Percentiles rank a stretch among this genome's conserved stretches.
Evolutionary conservation across 2,888 invertebrate genomes (phyloP).

Genomic region (Pilophorus perplexus): DNA sequence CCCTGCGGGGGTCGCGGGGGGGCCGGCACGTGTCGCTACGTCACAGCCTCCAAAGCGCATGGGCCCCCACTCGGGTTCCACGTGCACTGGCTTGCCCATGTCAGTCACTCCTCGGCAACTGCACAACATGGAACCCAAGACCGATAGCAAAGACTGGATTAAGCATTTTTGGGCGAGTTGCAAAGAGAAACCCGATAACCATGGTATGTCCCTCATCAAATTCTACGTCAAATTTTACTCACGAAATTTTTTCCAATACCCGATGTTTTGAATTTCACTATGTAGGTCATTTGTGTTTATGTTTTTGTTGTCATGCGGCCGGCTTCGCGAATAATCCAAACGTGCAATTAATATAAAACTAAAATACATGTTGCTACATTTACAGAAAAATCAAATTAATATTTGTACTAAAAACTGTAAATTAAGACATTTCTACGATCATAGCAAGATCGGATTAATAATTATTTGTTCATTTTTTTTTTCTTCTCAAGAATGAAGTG

Average conservation of each 20-base stretch:
- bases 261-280: slow-evolving; percentile 5
- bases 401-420: too few species aligned
- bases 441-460: too few species aligned
- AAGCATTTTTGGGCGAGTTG: slow-evolving; percentile 53
- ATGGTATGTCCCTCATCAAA: too few species aligned
- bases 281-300: slow-evolving; percentile 33
- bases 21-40: slow-evolving; percentile 42
- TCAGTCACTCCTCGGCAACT: slow-evolving; percentile 40
- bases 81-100: slow-evolving; percentile 42
- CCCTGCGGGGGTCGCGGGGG: slow-evolving; percentile 33
- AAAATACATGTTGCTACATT: too few species aligned
- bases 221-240: background rate
- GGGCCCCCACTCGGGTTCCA: slow-evolving; percentile 45
- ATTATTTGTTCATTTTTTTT: too few species aligned
- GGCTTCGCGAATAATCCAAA: too few species aligned
- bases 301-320: slow-evolving; percentile 52
- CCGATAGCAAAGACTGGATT: slow-evolving; percentile 55
- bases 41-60: slow-evolving; percentile 44
- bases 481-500: too few species aligned
- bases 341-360: too few species aligned
- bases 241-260: background rate
- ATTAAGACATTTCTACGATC: too few species aligned
- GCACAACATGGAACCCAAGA: slow-evolving; percentile 48
- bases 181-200: slow-evolving; percentile 42
- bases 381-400: too few species aligned